Base-by-base conservation (phyloP, 2,888 invertebrate genomes). In the Nemoura dubitans region DNA sequence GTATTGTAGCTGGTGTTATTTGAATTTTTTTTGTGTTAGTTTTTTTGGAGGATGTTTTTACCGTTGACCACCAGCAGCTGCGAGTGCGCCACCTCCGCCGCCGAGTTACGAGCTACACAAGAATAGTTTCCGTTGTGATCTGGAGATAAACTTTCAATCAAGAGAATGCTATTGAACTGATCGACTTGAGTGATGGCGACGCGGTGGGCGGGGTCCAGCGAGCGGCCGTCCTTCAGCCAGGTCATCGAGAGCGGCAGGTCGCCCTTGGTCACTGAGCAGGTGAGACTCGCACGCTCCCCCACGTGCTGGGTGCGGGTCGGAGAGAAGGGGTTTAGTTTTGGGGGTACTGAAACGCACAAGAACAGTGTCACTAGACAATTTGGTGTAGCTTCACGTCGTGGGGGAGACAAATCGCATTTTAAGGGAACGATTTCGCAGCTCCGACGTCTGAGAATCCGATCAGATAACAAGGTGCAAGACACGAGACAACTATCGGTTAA, bases 81-180 rank as follows among this genome's bases (percentile, higher is more conserved):
- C 88, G 95, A 94, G 91, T 95, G 95, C 90, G 95, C 94, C 92
- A 95, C 95, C 92, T 95, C 94, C 89, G 95, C 95, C 87, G 95
- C 95, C 90, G 94, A 93, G 92, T 95, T 96, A 90, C 94, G 93
- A 89, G 95, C 95, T 90, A 94, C 94, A 92, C 96, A 96, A 88
- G 95, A 94, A 92, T 95, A 95, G 92, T 95, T 96, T 91, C 96
- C 95, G 89, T 95, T 95, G 92, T 96, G 95, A 91, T 95, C 95
- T 90, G 95, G 95, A 90, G 94, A 94, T 90, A 96, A 93, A 92
- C 94, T 95, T 91, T 95, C 95, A 91, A 96, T 95, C 92, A 95
- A 95, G 92, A 96, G 93, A 92, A 96, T 95, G 92, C 95, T 95
- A 93, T 95, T 95, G 92, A 94, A 96, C 91, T 94, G 94, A 92